These are phyloP conservation scores for Pinna nobilis DNA, from an alignment of 1,140 invertebrate genomes.

Conservation along the genomic window DNA sequence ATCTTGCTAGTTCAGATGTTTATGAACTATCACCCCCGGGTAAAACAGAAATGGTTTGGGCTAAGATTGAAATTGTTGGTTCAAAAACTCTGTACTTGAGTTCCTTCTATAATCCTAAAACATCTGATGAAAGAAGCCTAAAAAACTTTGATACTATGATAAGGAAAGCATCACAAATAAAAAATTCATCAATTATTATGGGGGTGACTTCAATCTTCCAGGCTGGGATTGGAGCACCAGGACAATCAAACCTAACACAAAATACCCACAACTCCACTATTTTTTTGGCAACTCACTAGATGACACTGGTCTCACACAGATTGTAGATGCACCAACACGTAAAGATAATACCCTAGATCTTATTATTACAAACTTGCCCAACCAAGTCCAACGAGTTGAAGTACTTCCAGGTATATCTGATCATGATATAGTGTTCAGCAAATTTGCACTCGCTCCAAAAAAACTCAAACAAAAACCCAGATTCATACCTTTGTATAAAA, in stretches of 20 bases:
- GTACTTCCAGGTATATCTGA: background rate
- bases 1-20: constrained; percentile 16
- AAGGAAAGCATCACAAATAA: background rate
- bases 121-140: constrained; percentile 11
- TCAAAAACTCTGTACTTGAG: constrained; percentile 5
- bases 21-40: constrained; percentile 1
- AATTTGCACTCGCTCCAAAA: background rate
- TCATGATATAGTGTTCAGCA: background rate
- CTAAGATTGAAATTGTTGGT: background rate
- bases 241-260: constrained; percentile 23
- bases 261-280: constrained; percentile 9
- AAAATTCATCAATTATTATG: constrained; percentile 6
- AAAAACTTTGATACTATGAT: constrained; percentile 11
- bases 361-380: background rate
- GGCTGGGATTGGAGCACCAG: constrained; percentile 42
- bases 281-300: constrained; percentile 29
- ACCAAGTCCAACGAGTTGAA: background rate
- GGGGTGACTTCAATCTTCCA: constrained; percentile 36
- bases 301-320: constrained; percentile 27
- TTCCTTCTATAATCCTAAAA: constrained; percentile 27
- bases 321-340: constrained; percentile 37
- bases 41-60: constrained; percentile 24
- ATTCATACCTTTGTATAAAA: constrained; percentile 2
- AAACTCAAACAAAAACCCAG: background rate
- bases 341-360: background rate